Evolutionary conservation across 2,113 vertebrate genomes (phyloP).

Genomic region (Bos javanicus): DNA sequence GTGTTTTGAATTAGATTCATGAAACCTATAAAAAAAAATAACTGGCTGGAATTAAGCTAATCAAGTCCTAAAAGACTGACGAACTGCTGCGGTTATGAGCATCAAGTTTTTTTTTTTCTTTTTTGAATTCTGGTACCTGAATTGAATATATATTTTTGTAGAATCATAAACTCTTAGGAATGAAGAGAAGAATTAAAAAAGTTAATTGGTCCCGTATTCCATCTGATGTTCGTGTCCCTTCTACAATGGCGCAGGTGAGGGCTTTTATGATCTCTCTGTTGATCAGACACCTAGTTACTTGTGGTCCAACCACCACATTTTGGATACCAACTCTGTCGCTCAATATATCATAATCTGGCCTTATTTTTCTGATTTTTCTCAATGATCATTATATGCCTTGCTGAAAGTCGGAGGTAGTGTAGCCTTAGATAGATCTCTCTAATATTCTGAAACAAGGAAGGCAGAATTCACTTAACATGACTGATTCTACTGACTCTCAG

Average conservation of each 20-base stretch:
- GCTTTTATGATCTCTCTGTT: neutral
- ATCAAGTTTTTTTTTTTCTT: neutral
- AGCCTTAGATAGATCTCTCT: neutral
- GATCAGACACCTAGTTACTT: neutral
- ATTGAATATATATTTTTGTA: constrained; percentile 9
- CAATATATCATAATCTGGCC: neutral
- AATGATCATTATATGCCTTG: neutral
- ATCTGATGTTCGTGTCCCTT: neutral
- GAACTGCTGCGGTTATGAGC: neutral
- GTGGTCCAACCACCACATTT: neutral
- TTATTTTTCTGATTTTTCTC: constrained; percentile 44
- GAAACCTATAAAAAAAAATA: constrained; percentile 66
- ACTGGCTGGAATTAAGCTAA: constrained; percentile 74
- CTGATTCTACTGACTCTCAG: neutral
- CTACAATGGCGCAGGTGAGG: neutral
- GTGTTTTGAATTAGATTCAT: constrained; percentile 75
- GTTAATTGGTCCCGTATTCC: neutral
- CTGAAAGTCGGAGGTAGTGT: neutral
- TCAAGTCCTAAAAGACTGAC: constrained; percentile 64
- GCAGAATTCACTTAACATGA: neutral
- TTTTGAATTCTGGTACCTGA: neutral
- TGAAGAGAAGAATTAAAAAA: neutral
- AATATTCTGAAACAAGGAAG: neutral
- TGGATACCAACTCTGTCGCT: neutral
- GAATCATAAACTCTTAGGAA: neutral